These are phyloP conservation scores for Helicorthomorpha holstii DNA, from an alignment of 1,140 invertebrate genomes.

Conservation along the genomic window DNA sequence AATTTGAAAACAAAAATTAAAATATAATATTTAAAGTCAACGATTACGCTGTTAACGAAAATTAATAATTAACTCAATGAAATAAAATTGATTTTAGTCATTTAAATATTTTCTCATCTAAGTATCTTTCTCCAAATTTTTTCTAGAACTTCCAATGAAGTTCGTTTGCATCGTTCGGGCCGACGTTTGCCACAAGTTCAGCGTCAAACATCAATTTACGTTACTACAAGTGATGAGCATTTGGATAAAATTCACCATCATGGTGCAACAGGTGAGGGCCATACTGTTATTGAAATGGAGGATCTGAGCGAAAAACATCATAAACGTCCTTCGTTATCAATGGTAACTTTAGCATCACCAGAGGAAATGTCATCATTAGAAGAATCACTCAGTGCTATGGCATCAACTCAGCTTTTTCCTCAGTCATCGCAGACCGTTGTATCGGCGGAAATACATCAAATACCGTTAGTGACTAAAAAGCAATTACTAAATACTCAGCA, in stretches of 20 bases:
- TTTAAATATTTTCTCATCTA: background rate
- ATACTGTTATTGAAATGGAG: background rate
- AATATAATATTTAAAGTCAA: background rate
- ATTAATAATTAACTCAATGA: too few species aligned
- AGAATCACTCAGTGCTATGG: background rate
- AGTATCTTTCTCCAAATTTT: background rate
- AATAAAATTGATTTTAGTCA: background rate
- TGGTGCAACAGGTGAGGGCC: background rate
- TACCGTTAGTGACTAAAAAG: too few species aligned
- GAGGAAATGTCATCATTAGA: background rate
- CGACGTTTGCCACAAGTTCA: background rate
- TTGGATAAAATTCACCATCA: background rate
- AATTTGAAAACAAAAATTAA: background rate
- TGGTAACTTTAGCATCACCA: background rate
- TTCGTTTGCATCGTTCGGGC: background rate
- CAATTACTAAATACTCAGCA: too few species aligned
- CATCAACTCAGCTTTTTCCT: too few species aligned
- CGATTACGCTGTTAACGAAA: too few species aligned
- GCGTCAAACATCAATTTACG: slow-evolving; percentile 2
- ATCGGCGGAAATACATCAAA: slow-evolving; percentile 1
- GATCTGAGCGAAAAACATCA: too few species aligned
- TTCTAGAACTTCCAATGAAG: background rate
- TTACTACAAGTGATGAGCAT: background rate
- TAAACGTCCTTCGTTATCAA: too few species aligned
- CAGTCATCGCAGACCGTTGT: background rate